Percentiles rank a stretch among this genome's conserved stretches.
Evolutionary conservation across 2,888 invertebrate species (phyloP).

Genomic region (Resseliella maxima): DNA sequence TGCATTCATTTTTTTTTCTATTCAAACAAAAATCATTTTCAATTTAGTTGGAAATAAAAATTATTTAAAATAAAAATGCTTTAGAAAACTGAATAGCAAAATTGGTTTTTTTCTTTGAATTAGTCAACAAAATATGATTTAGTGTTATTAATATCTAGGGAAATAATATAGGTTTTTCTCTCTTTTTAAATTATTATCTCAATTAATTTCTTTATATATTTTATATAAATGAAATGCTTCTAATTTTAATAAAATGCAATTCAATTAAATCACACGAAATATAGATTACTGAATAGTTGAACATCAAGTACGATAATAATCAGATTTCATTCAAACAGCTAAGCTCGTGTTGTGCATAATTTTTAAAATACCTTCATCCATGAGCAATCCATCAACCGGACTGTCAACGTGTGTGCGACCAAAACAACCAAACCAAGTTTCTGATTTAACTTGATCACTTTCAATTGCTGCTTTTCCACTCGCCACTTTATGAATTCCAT

Average conservation of each 20-base stretch:
- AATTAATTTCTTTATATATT: not conserved
- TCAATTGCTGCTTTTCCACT: constrained; percentile 58
- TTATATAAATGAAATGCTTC: not conserved
- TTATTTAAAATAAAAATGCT: not conserved
- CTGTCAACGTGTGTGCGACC: constrained; percentile 59
- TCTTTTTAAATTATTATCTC: not conserved
- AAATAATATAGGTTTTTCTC: not conserved
- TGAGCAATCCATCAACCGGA: constrained; percentile 57
- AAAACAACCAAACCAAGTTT: constrained; percentile 60
- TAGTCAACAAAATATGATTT: constrained; percentile 2
- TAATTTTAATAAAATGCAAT: not conserved
- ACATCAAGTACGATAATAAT: not conserved
- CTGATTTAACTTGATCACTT: constrained; percentile 58
- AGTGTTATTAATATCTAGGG: not conserved
- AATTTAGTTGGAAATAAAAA: not conserved
- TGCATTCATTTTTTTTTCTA: constrained; percentile 26
- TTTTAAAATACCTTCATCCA: constrained; percentile 59
- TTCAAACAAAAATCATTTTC: not conserved
- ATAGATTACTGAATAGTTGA: not conserved
- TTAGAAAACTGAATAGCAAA: not conserved
- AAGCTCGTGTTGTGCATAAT: constrained; percentile 1
- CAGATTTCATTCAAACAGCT: not conserved
- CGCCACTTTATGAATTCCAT: constrained; percentile 4
- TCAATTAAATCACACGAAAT: constrained; percentile 45
- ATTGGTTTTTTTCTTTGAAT: constrained; percentile 5